These are phyloP conservation scores for Digitonthophagus gazella DNA, from an alignment of 2,888 invertebrate genomes.

Conservation along the genomic window DNA sequence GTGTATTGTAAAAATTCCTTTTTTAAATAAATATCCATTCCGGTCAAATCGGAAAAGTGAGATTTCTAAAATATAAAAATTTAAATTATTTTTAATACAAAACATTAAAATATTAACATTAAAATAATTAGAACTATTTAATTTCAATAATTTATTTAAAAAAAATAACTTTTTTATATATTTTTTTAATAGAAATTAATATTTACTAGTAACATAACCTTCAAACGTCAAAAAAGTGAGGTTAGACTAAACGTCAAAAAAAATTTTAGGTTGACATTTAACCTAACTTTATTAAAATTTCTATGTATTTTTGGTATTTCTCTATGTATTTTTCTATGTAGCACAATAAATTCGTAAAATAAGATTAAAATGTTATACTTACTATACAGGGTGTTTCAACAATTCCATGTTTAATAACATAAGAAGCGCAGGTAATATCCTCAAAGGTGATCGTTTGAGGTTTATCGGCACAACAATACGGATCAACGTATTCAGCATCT, in stretches of 20 bases:
- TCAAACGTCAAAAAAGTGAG: background rate
- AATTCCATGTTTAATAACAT: slow-evolving; percentile 80
- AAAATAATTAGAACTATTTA: too few relatives aligned
- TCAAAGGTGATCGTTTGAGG: slow-evolving; percentile 76
- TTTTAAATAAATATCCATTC: slow-evolving; percentile 88
- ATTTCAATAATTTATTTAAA: too few relatives aligned
- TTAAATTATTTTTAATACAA: background rate
- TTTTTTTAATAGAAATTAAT: too few relatives aligned
- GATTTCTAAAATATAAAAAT: slow-evolving; percentile 64
- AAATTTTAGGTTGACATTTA: too few relatives aligned
- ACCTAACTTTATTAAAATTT: too few relatives aligned
- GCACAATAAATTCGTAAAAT: background rate
- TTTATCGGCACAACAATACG: slow-evolving; percentile 63
- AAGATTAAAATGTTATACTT: slow-evolving; percentile 44
- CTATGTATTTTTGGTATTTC: too few relatives aligned
- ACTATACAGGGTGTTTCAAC: slow-evolving; percentile 85
- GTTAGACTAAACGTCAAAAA: background rate
- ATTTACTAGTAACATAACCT: too few relatives aligned
- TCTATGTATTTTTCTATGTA: background rate
- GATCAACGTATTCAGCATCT: slow-evolving; percentile 41
- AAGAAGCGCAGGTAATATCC: slow-evolving; percentile 87
- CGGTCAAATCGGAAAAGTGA: slow-evolving; percentile 72
- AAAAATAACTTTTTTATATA: too few relatives aligned
- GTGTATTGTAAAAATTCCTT: slow-evolving; percentile 93
- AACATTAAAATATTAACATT: background rate